A percentile compares a stretch with the other conserved stretches of the same genome.
Evolutionary conservation across 2,888 invertebrate genomes (phyloP).

Genomic region (Latrodectus hesperus): DNA sequence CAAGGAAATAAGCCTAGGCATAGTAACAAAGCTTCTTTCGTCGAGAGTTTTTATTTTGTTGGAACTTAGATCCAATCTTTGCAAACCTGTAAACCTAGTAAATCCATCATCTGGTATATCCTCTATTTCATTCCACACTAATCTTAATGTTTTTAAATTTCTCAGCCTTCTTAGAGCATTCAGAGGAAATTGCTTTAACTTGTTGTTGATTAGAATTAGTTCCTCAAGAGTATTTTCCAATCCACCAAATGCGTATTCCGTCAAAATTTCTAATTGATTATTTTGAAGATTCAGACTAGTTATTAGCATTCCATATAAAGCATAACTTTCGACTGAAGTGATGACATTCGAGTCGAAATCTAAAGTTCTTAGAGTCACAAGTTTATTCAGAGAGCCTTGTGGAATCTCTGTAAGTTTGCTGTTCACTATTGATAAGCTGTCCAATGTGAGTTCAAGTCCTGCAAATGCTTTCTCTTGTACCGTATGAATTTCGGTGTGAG

Average conservation of each 20-base stretch:
- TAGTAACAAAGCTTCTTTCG: slow-evolving; percentile 85
- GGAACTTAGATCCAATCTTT: slow-evolving; percentile 88
- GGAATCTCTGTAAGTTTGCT: slow-evolving; percentile 74
- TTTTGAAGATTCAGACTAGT: slow-evolving; percentile 88
- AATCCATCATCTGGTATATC: slow-evolving; percentile 82
- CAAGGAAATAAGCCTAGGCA: slow-evolving; percentile 83
- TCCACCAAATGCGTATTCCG: slow-evolving; percentile 88
- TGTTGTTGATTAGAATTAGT: slow-evolving; percentile 91
- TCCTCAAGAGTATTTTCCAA: slow-evolving; percentile 86
- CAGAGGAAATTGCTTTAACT: slow-evolving; percentile 87
- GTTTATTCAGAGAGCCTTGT: slow-evolving; percentile 75
- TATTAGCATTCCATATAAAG: slow-evolving; percentile 89
- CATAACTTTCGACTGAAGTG: slow-evolving; percentile 88
- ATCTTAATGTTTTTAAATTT: slow-evolving; percentile 81
- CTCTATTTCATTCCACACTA: slow-evolving; percentile 86
- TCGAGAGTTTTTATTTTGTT: slow-evolving; percentile 87
- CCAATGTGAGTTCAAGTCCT: slow-evolving; percentile 74
- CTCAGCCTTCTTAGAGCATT: slow-evolving; percentile 84
- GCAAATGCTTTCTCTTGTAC: slow-evolving; percentile 73
- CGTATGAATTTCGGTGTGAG: slow-evolving; percentile 83
- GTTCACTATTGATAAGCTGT: slow-evolving; percentile 74
- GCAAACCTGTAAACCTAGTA: slow-evolving; percentile 82
- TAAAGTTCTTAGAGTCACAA: slow-evolving; percentile 84
- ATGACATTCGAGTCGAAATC: slow-evolving; percentile 90
- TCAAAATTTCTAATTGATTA: slow-evolving; percentile 86